Base-by-base conservation (phyloP, 2,113 vertebrate genomes). In the Ochotona princeps region DNA sequence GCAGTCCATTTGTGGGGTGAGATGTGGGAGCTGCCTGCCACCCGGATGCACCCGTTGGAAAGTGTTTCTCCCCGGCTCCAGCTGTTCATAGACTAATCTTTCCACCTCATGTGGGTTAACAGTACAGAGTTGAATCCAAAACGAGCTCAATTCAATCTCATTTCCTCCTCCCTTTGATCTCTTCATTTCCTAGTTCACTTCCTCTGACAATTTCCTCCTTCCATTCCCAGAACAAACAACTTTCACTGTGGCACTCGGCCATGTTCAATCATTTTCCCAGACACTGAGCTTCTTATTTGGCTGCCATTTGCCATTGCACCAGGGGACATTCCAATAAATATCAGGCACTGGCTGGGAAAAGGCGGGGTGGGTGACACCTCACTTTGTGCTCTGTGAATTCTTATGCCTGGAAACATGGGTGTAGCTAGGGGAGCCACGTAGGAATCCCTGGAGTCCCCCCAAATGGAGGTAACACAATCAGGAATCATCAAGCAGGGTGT, bases 141-240 rank as follows among this genome's bases (percentile, higher is more conserved):
- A 96, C 96, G 96, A 95, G 93, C 96, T 97, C 96, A 95, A 96
- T 97, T 97, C 97, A 97, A 95, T 96, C 96, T 96, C 78, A 93
- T 97, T 97, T 98, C 96, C 93, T 95, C 51, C 84, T 97, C 92
- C 93, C 97, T 98, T 98, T 98, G 97, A 98, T 98, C 97, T 97
- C 97, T 96, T 97, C 97, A 95, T 97, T 98, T 98, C 95, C 96
- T 93, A 97, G 97, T 98, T 98, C 96, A 93, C 97, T 98, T 98
- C 97, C 97, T 97, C 96, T 95, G 85, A 96, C 96, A 97, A 95
- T 97, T 98, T 98, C 89, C 82, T 97, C 94, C 95, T 97, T 95
- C 97, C 87, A 92, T 94, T 95, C 97, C 96, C 96, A 51, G 93
- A 94, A 96, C 92, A 92, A 95, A 94, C 95, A 94, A 67, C 87